Evolutionary conservation across 2,797 vertebrate species (phyloP), one percentile per base, ranked within the genome.

Genomic region (Podarcis lilfordi): DNA sequence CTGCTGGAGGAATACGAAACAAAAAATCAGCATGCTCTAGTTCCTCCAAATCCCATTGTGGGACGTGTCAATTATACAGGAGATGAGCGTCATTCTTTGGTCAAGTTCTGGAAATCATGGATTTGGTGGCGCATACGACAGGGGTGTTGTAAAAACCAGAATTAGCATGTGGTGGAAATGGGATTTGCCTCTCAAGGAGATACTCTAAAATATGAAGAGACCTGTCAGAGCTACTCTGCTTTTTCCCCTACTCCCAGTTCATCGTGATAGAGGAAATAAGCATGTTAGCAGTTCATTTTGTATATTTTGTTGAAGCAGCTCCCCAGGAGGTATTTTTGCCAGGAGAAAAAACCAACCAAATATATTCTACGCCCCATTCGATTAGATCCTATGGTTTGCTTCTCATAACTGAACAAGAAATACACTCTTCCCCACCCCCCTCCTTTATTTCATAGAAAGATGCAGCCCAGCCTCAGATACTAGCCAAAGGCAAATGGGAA

Each of bases 401-500:
- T 83, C 84, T 77, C 21, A 55, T 78, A 84, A 45, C 21, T 84
- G 40, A 45, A 80, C 23, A 50, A 43, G 4, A 13, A 8, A 11
- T n/a, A 19, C 75, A 25, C 29, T 45, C 40, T 40, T 15, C 23
- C 6, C 27, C 27, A n/a, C 27, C 13, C 45, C 35, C 35, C 11
- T 35, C 29, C 71, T 87, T 21, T 37, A 68, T 50, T 79, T 86
- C 37, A 61, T 87, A 81, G 35, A 61, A 72, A n/a, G 68, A 29
- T 25, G 27, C 45, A 74, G 68, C 78, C 68, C 45, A 87, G 19
- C 29, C 32, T 71, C n/a, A 59, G 23, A 45, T 59, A 40, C 79
- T 80, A 79, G 76, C n/a, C 77, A 80, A 72, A 80, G 40, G 37
- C 66, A 86, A 86, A 72, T 37, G 32, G 15, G 50, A 86, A 74